These are phyloP conservation scores for Sebastes nivosus DNA, from an alignment of 2,797 vertebrate species.

Conservation along the genomic window DNA sequence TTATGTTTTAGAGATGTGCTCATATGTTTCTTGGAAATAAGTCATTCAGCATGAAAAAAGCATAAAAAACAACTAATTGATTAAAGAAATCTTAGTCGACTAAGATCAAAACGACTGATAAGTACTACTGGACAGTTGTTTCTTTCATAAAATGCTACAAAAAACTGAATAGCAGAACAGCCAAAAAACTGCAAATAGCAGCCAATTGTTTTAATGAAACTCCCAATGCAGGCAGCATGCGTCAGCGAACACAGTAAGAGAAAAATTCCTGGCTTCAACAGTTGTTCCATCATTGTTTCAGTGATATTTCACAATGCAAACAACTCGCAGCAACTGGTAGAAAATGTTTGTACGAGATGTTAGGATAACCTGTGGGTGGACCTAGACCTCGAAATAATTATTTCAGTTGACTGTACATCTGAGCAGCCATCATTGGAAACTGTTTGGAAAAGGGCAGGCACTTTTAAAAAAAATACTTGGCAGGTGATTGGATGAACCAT, in stretches of 20 bases:
- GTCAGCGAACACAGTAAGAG: conserved; percentile 19
- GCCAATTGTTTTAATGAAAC: conserved; percentile 48
- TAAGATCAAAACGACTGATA: background rate
- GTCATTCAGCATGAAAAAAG: no score
- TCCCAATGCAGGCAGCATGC: conserved; percentile 26
- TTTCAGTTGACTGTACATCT: background rate
- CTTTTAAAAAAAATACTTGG: no score
- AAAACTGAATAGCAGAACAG: conserved; percentile 13
- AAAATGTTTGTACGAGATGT: conserved; percentile 6
- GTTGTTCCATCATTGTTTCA: conserved; percentile 5
- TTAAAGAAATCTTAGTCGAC: no score
- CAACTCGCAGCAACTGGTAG: background rate
- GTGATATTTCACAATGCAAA: conserved; percentile 32
- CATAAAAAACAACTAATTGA: no score
- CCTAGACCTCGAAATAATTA: background rate
- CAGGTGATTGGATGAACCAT: no score
- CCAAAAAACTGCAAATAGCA: conserved; percentile 23
- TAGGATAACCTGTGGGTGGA: background rate
- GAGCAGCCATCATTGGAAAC: no score
- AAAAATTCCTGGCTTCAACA: conserved; percentile 24
- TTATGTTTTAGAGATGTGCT: no score
- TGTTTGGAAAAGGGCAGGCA: no score
- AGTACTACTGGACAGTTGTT: background rate
- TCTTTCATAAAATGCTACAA: background rate
- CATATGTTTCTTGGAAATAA: no score